Base-by-base conservation (phyloP, 2,888 invertebrate genomes). In the Perithous albicinctus region DNA sequence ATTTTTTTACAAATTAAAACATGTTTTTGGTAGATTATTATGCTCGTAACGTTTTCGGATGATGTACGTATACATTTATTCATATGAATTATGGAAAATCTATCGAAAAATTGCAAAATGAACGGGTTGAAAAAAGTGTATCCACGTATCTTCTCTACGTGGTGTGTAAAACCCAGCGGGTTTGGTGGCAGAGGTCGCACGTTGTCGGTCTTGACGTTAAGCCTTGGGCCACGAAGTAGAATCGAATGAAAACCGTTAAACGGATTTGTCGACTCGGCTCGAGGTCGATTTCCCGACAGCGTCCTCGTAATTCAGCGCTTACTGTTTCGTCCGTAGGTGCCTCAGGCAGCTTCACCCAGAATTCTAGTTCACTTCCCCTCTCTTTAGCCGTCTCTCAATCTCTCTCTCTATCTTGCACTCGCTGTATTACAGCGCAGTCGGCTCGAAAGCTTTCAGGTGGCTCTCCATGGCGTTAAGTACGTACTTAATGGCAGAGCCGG, bases 241-340 rank as follows among this genome's bases (percentile, higher is more conserved):
- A 72, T 85, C 73, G 84, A 84, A 85, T 79, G 84, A 83, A 79
- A 82, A 83, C 43, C 64, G 80, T 79, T 86, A 83, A 86, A 83
- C 78, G 83, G 80, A 86, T 86, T 86, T 86, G 84, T 85, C 85
- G 82, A 80, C 77, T 82, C 79, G 69, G 74, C 78, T 79, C 76
- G 77, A 41, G 78, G 66, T 75, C 78, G 83, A 84, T 78, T 86
- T 79, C 69, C 61, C 73, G 51, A 66, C 73, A 51, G 72, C 66
- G 54, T 73, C 69, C 23, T 48, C 41, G 73, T 51, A 18, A 38
- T 56, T 73, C 41, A 26, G 51, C 48, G 32, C 38, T 51, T 5
- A 18, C 23, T 35, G 23, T 26, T 26, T n/a, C n/a, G 38, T 63
- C 41, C 38, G n/a, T 26, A 56, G 56, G 10, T 26, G 63, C 63